Base-by-base conservation (phyloP, 2,797 vertebrate genomes). In the Octomys mimax region DNA sequence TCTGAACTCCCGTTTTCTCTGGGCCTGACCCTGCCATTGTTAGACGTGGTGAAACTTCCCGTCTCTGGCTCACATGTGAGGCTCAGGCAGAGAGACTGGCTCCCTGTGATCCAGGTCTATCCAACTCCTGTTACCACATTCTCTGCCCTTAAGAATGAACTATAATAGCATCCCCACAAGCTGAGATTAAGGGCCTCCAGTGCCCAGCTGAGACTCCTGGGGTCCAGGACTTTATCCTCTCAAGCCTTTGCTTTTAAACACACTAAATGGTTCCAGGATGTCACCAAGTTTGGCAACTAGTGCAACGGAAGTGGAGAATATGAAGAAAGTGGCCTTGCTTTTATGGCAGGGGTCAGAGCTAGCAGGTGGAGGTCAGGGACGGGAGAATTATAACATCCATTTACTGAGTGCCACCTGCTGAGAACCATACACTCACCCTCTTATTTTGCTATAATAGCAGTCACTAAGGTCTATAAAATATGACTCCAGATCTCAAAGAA, bases 351-450 rank as follows among this genome's bases (percentile, higher is more conserved):
- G 59, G 26, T 36, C 42, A 8, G 73, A 91, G 52, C 33, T 49
- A 79, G 57, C 42, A 4, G 46, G 42, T 42, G 33, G 39, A 52
- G 39, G 36, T 52, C 70, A 6, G 88, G 16, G 46, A 22, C 26
- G 19, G 24, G 49, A 59, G 62, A 28, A 13, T 19, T 4, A 12
- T 5, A 78, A 39, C 36, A 6, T 13, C 49, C 2, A 1, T 33
- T 22, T 19, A 1, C 42, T 2, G 68, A 46, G 64, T 7, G 52
- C 14, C 19, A 0, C 1, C 13, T 7, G 46, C 71, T 21, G n/a
- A 82, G 26, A 59, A 1, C 6, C 13, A 0, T 0, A 0, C 14
- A 5, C 5, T 61, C 39, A 2, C 57, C n/a, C 68, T 70, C 46
- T 28, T 3, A 21, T 26, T 36, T 33, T 61, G 11, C 24, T 77